Evolutionary conservation across 2,113 vertebrate genomes (phyloP), one percentile per base, ranked within the genome.

Genomic region (Aphelocoma coerulescens): DNA sequence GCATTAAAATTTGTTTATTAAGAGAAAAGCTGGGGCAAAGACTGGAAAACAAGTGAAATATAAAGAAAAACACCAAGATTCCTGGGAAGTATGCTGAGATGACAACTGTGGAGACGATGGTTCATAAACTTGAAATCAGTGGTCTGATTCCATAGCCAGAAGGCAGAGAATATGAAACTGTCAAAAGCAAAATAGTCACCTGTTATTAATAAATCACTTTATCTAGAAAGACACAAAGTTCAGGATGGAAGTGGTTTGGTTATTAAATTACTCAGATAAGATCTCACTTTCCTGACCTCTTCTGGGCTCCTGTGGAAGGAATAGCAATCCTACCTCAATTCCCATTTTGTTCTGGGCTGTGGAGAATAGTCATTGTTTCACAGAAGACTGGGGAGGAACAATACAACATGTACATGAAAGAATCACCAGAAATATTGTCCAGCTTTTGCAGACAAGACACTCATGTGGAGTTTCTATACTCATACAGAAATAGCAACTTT

Each of bases 261-360:
- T 63, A 54, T 73, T 61, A 63, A 68, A 13, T 54, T 13, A 48
- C n/a, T 41, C 16, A 20, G 23, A 27, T 35, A 89, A 81, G 16
- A 26, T 17, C 13, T 44, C 13, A 12, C 19, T 86, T 83, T 61
- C 13, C 67, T 65, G 79, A 55, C 68, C 44, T 55, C 37, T 62
- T 67, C 18, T 73, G 98, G 97, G 93, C 91, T 62, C 88, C 97
- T 0, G 58, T 96, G 75, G 90, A 96, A 75, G 94, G 96, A 58
- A 95, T 97, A 39, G 27, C 61, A 55, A 76, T 98, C 54, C 67
- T 98, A 72, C 89, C 80, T 17, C 98, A 98, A 79, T 98, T 98
- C 61, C 97, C 97, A 2, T 98, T 98, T 83, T 97, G 97, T 39
- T 98, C 97, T 3, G 85, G 88, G n/a, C 91, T 98, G n/a, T 98